These are phyloP conservation scores for Rhynchonycteris naso DNA, from an alignment of 2,797 vertebrate genomes.

Conservation along the genomic window DNA sequence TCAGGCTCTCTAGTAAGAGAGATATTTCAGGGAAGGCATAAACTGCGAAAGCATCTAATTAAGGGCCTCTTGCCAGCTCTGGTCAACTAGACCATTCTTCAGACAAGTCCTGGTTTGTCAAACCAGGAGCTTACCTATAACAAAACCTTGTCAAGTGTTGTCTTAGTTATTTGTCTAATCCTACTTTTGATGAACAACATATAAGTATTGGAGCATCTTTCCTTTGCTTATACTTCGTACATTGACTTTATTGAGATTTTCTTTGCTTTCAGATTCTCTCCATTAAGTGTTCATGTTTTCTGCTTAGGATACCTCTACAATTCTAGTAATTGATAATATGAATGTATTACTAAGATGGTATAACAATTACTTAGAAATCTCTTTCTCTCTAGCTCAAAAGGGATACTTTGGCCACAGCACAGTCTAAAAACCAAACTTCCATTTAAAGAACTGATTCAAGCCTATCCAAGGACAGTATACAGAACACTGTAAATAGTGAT, in stretches of 20 bases:
- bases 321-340: neutral
- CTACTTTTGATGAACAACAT: neutral
- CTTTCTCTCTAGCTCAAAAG: neutral
- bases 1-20: constrained; percentile 26
- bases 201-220: neutral
- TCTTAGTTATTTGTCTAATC: neutral
- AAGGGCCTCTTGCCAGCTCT: neutral
- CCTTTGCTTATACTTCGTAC: neutral
- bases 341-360: neutral
- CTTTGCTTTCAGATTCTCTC: neutral
- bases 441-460: neutral
- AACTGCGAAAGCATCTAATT: constrained; percentile 9
- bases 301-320: neutral
- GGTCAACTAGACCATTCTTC: neutral
- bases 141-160: constrained; percentile 1
- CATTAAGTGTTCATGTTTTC: neutral
- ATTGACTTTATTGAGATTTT: neutral
- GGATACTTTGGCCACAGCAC: neutral
- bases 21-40: constrained; percentile 48
- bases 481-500: neutral
- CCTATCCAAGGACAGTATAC: neutral
- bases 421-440: neutral
- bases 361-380: neutral
- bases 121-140: neutral
- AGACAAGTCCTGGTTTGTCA: constrained; percentile 48